Evolutionary conservation across 2,888 invertebrate species (phyloP).

Genomic region (Torymus auratus): DNA sequence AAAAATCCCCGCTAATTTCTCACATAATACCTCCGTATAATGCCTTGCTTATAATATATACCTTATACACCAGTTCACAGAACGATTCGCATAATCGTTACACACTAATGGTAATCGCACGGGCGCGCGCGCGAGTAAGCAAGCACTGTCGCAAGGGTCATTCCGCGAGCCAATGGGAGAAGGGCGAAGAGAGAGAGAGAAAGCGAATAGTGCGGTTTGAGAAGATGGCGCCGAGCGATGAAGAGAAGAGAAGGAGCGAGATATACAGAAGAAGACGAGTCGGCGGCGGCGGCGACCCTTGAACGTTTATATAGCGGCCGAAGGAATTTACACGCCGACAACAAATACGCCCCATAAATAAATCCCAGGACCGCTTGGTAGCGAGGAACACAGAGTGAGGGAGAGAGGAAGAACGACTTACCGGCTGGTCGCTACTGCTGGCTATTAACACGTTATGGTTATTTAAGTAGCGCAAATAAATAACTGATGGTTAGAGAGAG

Average conservation of each 20-base stretch:
- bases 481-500: slow-evolving; percentile 66
- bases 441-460: slow-evolving; percentile 72
- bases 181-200: not conserved
- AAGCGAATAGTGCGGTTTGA: slow-evolving; percentile 15
- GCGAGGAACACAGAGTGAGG: slow-evolving; percentile 7
- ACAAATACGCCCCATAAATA: slow-evolving; percentile 71
- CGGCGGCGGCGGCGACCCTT: slow-evolving; percentile 6
- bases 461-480: slow-evolving; percentile 71
- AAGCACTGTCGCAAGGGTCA: slow-evolving; percentile 44
- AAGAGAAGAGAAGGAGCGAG: slow-evolving; percentile 13
- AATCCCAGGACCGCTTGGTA: slow-evolving; percentile 61
- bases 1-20: slow-evolving; percentile 39
- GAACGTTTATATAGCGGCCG: slow-evolving; percentile 36
- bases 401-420: slow-evolving; percentile 56
- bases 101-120: slow-evolving; percentile 23
- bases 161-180: slow-evolving; percentile 1
- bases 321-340: slow-evolving; percentile 69
- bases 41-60: too few relatives aligned
- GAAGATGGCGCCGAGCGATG: slow-evolving; percentile 45
- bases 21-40: not conserved
- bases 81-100: not conserved
- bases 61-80: not conserved
- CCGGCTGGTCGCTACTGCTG: slow-evolving; percentile 58
- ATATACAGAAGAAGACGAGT: slow-evolving; percentile 5
- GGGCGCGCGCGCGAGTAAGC: not conserved